These are phyloP conservation scores for Argentina silus DNA, from an alignment of 2,797 vertebrate species.

Conservation along the genomic window DNA sequence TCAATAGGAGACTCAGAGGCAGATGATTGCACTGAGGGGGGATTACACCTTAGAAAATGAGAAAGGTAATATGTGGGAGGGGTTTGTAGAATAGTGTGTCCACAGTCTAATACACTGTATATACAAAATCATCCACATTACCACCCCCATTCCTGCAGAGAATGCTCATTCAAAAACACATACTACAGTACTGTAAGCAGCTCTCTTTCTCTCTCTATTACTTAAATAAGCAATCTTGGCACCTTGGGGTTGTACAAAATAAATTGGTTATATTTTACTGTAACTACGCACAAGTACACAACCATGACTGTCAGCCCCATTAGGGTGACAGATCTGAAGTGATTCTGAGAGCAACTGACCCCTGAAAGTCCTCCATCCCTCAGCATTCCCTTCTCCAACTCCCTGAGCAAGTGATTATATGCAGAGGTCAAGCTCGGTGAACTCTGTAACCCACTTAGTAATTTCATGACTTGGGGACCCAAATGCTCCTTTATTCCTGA, in stretches of 20 bases:
- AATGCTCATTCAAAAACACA: background rate
- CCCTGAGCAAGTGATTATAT: slow-evolving; percentile 47
- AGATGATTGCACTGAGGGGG: background rate
- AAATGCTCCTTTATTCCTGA: background rate
- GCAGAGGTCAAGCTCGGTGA: slow-evolving; percentile 46
- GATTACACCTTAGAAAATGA: background rate
- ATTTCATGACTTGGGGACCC: slow-evolving; percentile 47
- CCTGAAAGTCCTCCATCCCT: slow-evolving; percentile 30
- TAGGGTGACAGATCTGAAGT: slow-evolving; percentile 8
- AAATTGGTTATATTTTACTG: background rate
- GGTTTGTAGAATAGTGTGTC: background rate
- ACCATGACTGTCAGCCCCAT: background rate
- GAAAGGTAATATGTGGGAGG: background rate
- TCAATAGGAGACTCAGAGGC: slow-evolving; percentile 6
- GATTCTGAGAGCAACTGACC: slow-evolving; percentile 6
- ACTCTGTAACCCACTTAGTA: slow-evolving; percentile 45
- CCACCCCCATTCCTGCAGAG: background rate
- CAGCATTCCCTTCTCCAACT: slow-evolving; percentile 14
- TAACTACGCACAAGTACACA: background rate
- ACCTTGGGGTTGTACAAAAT: slow-evolving; percentile 1
- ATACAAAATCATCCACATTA: background rate
- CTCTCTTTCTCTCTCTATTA: background rate
- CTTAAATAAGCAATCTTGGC: background rate
- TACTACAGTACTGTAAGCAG: background rate
- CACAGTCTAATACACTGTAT: background rate